A percentile compares a stretch with the other conserved stretches of the same genome.
These are phyloP conservation scores for Macroramphosus scolopax DNA, from an alignment of 2,797 vertebrate genomes.

Conservation along the genomic window DNA sequence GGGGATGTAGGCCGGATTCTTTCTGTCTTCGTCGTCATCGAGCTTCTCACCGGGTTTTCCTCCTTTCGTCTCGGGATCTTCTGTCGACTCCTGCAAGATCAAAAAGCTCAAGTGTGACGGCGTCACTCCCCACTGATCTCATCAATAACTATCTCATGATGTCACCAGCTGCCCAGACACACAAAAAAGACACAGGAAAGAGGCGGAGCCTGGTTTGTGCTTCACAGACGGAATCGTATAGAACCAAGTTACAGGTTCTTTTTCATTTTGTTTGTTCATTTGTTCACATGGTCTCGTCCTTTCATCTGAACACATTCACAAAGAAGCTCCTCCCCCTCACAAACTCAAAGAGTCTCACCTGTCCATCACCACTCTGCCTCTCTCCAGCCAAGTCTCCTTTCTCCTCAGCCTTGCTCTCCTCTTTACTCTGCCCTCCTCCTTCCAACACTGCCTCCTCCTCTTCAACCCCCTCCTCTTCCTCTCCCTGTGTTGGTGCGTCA, in stretches of 20 bases:
- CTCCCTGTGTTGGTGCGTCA: constrained; percentile 63
- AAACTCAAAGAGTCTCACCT: constrained; percentile 85
- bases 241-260: no score
- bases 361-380: constrained; percentile 94
- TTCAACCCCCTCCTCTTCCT: constrained; percentile 72
- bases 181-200: no score
- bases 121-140: no score
- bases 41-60: constrained; percentile 87
- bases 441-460: constrained; percentile 71
- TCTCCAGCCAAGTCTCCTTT: constrained; percentile 89
- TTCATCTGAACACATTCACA: no score
- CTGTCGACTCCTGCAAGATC: constrained; percentile 88
- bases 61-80: constrained; percentile 88
- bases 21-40: constrained; percentile 93
- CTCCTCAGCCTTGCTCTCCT: constrained; percentile 80
- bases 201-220: no score
- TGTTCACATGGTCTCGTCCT: no score
- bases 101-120: no score
- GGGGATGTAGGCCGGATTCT: constrained; percentile 96
- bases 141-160: no score
- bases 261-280: no score
- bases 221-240: no score
- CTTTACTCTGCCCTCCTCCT: constrained; percentile 63
- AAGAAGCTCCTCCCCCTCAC: no score
- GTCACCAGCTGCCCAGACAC: no score